These are phyloP conservation scores for Rallus limicola DNA, from an alignment of 2,113 vertebrate species.

Conservation along the genomic window DNA sequence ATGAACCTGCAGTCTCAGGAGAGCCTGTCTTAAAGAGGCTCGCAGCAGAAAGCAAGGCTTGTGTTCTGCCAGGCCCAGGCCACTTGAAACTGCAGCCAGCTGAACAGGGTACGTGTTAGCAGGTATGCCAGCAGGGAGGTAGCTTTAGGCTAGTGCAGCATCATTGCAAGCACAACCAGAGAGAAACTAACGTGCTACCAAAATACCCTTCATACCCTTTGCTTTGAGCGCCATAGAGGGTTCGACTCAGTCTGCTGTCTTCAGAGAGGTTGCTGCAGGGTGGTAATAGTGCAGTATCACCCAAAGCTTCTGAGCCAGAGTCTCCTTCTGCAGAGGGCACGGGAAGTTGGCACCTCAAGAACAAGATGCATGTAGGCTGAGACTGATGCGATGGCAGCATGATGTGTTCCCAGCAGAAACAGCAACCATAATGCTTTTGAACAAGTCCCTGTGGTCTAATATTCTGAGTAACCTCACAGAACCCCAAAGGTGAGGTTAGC, in stretches of 20 bases:
- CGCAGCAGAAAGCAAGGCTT: not conserved
- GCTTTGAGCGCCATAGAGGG: not conserved
- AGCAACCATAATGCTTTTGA: not conserved
- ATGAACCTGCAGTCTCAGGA: not conserved
- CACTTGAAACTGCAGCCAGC: not conserved
- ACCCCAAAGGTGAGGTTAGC: not conserved
- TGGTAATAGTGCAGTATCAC: not conserved
- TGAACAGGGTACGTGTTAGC: not conserved
- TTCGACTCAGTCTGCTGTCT: not conserved
- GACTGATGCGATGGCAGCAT: not conserved
- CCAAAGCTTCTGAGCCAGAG: not conserved
- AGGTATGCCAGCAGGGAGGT: not conserved
- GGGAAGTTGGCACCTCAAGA: not conserved
- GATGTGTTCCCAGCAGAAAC: not conserved
- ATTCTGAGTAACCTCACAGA: not conserved
- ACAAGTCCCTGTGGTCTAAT: not conserved
- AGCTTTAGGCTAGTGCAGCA: not conserved
- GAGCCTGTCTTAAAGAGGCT: not conserved
- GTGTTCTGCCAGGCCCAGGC: not conserved
- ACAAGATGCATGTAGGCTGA: not conserved
- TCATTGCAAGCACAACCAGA: not conserved
- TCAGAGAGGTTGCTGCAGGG: not conserved
- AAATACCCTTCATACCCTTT: not conserved
- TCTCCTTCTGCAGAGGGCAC: not conserved
- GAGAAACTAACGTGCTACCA: not conserved